Base-by-base conservation (phyloP, 2,797 vertebrate species). In the Siniperca scherzeri region DNA sequence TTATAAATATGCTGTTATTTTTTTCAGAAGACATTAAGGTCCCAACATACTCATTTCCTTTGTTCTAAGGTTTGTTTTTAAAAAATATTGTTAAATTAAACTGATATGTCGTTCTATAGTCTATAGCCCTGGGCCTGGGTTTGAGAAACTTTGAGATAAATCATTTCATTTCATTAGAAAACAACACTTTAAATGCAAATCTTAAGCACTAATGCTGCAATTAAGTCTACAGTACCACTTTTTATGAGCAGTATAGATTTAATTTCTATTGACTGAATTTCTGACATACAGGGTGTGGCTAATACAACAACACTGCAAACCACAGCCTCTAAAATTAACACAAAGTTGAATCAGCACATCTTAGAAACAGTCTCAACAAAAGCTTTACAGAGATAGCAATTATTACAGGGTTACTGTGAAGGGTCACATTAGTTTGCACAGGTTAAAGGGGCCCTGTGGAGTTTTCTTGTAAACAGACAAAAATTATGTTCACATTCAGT, bases 361-460 rank as follows among this genome's bases (percentile, higher is more conserved):
- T 38, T 17, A 13, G 8, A 74, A 25, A 48, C 21, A 60, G 33
- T 7, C 56, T 33, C n/a, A 77, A 74, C 13, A 50, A 13, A 62
- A 33, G 30, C 27, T 68, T 65, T 69, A 52, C 17, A 59, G 33
- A 13, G 22, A 50, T 14, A 2, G n/a, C 7, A 59, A 42, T 77
- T 66, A 78, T 46, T 33, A 69, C n/a, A 48, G 55, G 36, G 30
- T 61, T 52, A 19, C 13, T 62, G 55, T 38, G 19, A 17, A 62
- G 21, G 38, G 53, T 78, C 13, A 16, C 40, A 19, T 56, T 73
- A 13, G 55, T 67, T 25, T 71, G 36, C 13, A 22, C 30, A 69
- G 22, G 38, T 83, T 65, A 52, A 77, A 69, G 17, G n/a, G 3
- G 14, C 33, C 55, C 66, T 36, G 36, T 44, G 30, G 30, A 30